phyloP scores from a whole-genome alignment of 2,888 invertebrate genomes.

The Amiota minor region DNA sequence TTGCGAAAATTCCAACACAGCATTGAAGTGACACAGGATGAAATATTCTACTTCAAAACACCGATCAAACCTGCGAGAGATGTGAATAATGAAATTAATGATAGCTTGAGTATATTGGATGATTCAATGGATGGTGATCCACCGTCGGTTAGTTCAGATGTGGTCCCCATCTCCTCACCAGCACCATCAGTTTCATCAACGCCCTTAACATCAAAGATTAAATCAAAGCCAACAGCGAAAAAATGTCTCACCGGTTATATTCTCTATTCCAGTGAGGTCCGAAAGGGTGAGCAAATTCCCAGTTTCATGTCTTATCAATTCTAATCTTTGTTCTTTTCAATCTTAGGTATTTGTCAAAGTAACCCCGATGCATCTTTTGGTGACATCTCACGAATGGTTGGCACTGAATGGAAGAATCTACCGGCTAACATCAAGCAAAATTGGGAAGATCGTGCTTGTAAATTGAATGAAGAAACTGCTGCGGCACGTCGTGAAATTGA shows the following conservation, averaged over 20 bases:
- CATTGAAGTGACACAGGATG: constrained; percentile 92
- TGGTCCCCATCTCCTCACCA: constrained; percentile 77
- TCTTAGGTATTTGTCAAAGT: constrained; percentile 84
- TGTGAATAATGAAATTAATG: constrained; percentile 60
- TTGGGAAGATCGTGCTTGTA: constrained; percentile 94
- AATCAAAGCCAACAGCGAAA: constrained; percentile 80
- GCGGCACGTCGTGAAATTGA: constrained; percentile 76
- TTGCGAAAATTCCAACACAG: constrained; percentile 87
- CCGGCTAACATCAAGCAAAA: constrained; percentile 89
- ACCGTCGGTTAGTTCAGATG: constrained; percentile 86
- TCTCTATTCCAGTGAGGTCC: constrained; percentile 95
- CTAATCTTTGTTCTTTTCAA: background rate
- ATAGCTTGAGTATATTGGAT: constrained; percentile 77
- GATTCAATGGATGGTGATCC: constrained; percentile 88
- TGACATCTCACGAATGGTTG: constrained; percentile 83
- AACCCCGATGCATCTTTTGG: constrained; percentile 97
- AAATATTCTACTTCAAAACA: constrained; percentile 85
- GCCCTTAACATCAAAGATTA: constrained; percentile 71
- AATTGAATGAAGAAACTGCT: constrained; percentile 89
- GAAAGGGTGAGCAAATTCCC: constrained; percentile 77
- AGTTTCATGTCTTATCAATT: too few species aligned
- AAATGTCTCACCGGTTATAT: constrained; percentile 97
- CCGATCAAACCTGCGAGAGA: constrained; percentile 78
- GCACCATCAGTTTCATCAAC: constrained; percentile 74
- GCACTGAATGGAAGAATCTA: constrained; percentile 94